Percentiles rank a stretch among this genome's conserved stretches.
These are phyloP conservation scores for Gymnorhina tibicen DNA, from an alignment of 2,113 vertebrate genomes.

Conservation along the genomic window DNA sequence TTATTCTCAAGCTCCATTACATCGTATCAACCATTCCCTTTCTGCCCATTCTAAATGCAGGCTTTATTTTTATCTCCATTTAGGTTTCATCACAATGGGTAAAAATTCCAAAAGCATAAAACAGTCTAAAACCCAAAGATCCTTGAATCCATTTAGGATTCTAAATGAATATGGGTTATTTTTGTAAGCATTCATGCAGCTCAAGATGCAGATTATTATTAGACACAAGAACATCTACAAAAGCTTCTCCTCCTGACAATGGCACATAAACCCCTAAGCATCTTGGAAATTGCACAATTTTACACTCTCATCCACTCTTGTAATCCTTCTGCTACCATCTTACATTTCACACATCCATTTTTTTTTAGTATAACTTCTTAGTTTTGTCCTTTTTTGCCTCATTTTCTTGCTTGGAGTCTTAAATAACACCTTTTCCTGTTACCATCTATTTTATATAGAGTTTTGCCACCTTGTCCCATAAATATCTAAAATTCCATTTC, in stretches of 20 bases:
- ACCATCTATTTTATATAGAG: not conserved
- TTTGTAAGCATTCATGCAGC: not conserved
- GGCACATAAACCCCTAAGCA: not conserved
- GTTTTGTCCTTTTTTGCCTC: not conserved
- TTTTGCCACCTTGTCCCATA: not conserved
- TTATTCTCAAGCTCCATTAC: slow-evolving; percentile 53
- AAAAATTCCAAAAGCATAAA: slow-evolving; percentile 40
- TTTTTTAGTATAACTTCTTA: not conserved
- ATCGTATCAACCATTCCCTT: not conserved
- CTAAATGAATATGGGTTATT: slow-evolving; percentile 10
- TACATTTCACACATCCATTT: not conserved
- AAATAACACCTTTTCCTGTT: not conserved
- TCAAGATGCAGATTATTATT: slow-evolving; percentile 15
- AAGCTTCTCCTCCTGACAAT: not conserved
- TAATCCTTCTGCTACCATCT: not conserved
- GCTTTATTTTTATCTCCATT: slow-evolving; percentile 32
- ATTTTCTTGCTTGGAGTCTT: not conserved
- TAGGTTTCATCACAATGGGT: not conserved
- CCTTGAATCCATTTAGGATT: slow-evolving; percentile 18
- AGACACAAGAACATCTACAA: not conserved
- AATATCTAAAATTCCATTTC: not conserved
- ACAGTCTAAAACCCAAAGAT: not conserved
- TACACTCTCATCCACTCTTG: not conserved
- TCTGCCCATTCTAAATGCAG: slow-evolving; percentile 1
- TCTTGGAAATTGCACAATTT: slow-evolving; percentile 30